Conservation (phyloP, 2,888 invertebrate species). For the Hyles lineata region DNA sequence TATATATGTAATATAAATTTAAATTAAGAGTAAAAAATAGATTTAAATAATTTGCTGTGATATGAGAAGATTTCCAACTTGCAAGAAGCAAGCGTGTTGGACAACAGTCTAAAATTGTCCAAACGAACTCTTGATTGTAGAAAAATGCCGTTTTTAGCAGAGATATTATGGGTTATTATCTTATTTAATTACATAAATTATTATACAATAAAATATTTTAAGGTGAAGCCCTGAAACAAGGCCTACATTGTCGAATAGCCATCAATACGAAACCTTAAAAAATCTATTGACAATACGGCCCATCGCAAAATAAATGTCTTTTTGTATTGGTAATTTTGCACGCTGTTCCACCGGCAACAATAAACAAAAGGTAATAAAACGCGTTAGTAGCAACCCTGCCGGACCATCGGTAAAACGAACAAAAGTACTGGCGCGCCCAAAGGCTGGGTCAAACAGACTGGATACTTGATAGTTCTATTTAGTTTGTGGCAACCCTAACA, state of each 20-base stretch:
- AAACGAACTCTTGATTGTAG: no score
- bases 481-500: not conserved
- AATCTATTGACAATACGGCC: slow-evolving; percentile 16
- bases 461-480: not conserved
- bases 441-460: not conserved
- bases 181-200: not conserved
- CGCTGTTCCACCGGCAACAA: slow-evolving; percentile 28
- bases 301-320: slow-evolving; percentile 26
- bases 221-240: not conserved
- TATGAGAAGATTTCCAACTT: no score
- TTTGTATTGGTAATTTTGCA: slow-evolving; percentile 16
- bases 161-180: no score
- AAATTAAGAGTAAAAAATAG: no score
- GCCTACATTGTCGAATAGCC: slow-evolving; percentile 9
- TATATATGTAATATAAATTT: no score
- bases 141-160: no score
- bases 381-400: slow-evolving; percentile 35
- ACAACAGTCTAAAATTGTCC: no score
- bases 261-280: slow-evolving; percentile 16
- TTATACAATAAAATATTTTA: not conserved
- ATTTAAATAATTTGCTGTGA: no score
- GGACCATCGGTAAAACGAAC: slow-evolving; percentile 35
- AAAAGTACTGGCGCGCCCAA: slow-evolving; percentile 11
- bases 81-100: no score
- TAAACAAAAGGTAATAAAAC: slow-evolving; percentile 33